Evolutionary conservation across 2,888 invertebrate genomes (phyloP), one percentile per base, ranked within the genome.

Genomic region (Chrysina gloriosa): DNA sequence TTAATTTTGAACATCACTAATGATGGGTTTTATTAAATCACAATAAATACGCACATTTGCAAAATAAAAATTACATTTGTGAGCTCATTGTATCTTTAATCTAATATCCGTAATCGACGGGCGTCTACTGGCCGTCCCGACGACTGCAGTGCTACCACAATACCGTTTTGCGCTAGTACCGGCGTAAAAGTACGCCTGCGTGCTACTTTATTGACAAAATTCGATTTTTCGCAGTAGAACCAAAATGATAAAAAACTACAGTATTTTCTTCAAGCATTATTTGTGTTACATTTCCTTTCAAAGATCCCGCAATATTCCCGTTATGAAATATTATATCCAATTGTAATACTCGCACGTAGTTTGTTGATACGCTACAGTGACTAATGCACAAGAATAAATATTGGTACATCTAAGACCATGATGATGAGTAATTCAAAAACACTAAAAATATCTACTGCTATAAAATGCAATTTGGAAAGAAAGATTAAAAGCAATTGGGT

Each of bases 71-170:
- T 67, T 67, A 67, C 50, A 67, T 61, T 47, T 67, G 58, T 19
- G 25, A 7, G 45, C 9, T 47, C 34, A 47, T 56, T 45, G 34
- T 64, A 47, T 21, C 23, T 65, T 21, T 50, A 29, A 21, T 39
- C 21, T 11, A 36, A 23, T 48, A 31, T 42, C 11, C 6, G n/a
- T 65, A 31, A 42, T 65, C 34, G 56, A 70, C 71, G 66, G 68
- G 69, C 69, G 71, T 69, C 74, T 74, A 72, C 70, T 72, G 70
- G 36, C 69, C 72, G 69, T 73, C 71, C 65, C 73, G 71, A 69
- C 74, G 71, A 69, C 74, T 67, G 71, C 72, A 71, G 67, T 70
- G 69, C 69, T 68, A 65, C 69, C 70, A 65, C 71, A 66, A 67
- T 70, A 69, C 71, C 65, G 68, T 56, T 56, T 50, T 56, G 61